Base-by-base conservation (phyloP, 2,888 invertebrate species). In the Parnassius orleans region DNA sequence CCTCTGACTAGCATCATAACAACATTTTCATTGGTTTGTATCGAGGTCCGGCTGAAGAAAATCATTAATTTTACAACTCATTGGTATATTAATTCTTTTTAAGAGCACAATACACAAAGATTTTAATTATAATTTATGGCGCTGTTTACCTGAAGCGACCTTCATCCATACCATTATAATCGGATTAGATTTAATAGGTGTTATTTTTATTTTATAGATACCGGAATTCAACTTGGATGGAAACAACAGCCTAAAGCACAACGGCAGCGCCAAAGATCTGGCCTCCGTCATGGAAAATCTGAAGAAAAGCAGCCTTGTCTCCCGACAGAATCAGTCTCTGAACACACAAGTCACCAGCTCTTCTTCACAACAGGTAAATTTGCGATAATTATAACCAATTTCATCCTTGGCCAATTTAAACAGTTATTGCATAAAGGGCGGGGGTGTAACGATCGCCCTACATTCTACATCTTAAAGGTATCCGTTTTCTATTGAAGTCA, bases 251-350 rank as follows among this genome's bases (percentile, higher is more conserved):
- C 83, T 90, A 72, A 89, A 87, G 68, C 86, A 88, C 77, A 90
- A 90, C 90, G 90, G 91, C 72, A 89, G 88, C 71, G 80, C 87
- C 83, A 90, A 93, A 71, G 94, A 95, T 72, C 88, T 94, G 90
- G 93, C 94, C 71, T 92, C 94, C 78, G 93, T 95, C 78, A 94
- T 95, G 93, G 95, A 95, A 86, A 95, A 94, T 85, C 92, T 95
- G 73, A 95, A 95, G 79, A 95, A 95, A 81, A 94, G 93, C 83
- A 94, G 93, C 78, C 81, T 85, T 64, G 79, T 84, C 67, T 83
- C 85, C 65, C 84, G 87, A 58, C 91, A 90, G 77, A 91, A 87
- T 69, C 91, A 91, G 72, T 79, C 82, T 53, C 80, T 89, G 12
- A 90, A 90, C 71, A 87, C 90, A 10, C 93, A 93, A 78, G 93